Conservation (phyloP, 2,113 vertebrate genomes). For the Amia ocellicauda region DNA sequence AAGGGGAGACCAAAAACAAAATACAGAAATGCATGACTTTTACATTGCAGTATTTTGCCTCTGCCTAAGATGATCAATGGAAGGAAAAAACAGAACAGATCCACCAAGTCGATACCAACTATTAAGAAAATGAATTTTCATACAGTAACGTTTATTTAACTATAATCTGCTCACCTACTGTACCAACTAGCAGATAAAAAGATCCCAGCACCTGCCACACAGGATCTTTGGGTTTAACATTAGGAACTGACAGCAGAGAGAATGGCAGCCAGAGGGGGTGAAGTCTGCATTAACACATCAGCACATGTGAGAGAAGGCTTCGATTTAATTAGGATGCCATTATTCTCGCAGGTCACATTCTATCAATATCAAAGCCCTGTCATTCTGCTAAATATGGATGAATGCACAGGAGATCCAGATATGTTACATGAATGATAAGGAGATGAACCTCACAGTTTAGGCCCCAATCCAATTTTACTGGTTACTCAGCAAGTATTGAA, state of each 20-base stretch:
- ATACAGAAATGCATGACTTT: no score
- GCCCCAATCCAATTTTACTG: not conserved
- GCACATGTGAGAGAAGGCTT: not conserved
- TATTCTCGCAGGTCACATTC: not conserved
- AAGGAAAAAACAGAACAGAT: no score
- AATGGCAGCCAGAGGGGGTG: not conserved
- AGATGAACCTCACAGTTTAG: not conserved
- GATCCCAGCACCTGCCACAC: not conserved
- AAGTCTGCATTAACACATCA: not conserved
- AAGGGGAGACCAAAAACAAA: no score
- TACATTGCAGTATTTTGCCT: no score
- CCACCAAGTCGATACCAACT: no score
- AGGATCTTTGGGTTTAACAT: not conserved
- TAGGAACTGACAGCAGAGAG: not conserved
- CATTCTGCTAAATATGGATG: not conserved
- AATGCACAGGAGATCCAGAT: not conserved
- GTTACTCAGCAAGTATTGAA: constrained; percentile 10
- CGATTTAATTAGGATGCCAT: constrained; percentile 1
- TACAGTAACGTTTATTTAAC: no score
- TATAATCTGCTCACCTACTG: no score
- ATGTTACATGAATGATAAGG: not conserved
- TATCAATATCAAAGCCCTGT: constrained; percentile 7
- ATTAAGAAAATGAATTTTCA: no score
- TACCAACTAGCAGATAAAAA: not conserved
- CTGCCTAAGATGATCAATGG: no score